Evolutionary conservation across 2,888 invertebrate genomes (phyloP).

Genomic region (Halictus quadricinctus): DNA sequence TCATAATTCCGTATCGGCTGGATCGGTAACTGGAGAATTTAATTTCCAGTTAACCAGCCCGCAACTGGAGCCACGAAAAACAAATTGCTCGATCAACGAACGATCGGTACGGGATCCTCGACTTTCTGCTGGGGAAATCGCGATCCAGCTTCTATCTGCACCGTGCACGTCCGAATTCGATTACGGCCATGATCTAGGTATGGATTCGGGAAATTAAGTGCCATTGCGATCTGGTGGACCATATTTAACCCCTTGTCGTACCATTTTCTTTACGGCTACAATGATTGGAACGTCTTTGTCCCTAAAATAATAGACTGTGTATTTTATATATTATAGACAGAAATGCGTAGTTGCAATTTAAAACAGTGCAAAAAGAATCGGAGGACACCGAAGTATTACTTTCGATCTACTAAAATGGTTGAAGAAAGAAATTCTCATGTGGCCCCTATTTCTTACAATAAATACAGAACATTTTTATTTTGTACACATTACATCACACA

Average conservation of each 20-base stretch:
- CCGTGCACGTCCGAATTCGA: neutral
- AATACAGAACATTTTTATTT: neutral
- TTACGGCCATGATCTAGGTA: neutral
- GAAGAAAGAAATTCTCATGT: neutral
- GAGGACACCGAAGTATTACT: neutral
- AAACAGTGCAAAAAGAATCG: no score
- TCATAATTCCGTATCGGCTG: conserved; percentile 56
- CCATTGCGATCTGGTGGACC: neutral
- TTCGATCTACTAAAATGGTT: neutral
- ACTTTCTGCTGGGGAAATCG: neutral
- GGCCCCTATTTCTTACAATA: neutral
- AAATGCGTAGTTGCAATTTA: no score
- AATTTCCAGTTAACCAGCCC: conserved; percentile 45
- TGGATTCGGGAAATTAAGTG: neutral
- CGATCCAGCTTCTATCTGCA: conserved; percentile 7
- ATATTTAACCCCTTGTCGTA: neutral
- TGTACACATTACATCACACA: no score
- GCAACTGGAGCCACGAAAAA: conserved; percentile 1
- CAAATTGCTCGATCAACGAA: neutral
- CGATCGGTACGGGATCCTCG: neutral
- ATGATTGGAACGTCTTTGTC: neutral
- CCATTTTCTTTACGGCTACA: neutral
- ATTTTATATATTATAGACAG: no score
- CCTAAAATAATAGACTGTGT: neutral
- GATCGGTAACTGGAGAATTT: conserved; percentile 55